A percentile compares a stretch with the other conserved stretches of the same genome.
These are phyloP conservation scores for Synergus laeviventris DNA, from an alignment of 2,888 invertebrate genomes.

Conservation along the genomic window DNA sequence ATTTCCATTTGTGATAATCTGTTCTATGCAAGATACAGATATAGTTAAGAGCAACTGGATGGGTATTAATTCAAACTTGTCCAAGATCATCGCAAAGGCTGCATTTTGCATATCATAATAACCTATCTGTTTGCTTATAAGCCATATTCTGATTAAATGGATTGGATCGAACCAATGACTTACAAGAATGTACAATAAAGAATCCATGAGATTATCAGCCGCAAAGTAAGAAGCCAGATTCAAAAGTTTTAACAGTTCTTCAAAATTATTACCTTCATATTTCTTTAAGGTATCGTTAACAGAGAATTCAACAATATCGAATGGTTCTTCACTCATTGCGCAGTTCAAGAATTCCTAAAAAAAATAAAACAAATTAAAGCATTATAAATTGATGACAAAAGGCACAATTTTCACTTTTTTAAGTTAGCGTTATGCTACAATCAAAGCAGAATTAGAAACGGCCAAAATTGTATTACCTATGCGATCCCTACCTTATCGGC, in stretches of 20 bases:
- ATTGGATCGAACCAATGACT: constrained; percentile 41
- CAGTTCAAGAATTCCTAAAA: not conserved
- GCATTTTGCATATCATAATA: constrained; percentile 38
- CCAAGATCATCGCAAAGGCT: constrained; percentile 46
- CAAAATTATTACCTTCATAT: constrained; percentile 9
- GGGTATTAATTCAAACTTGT: constrained; percentile 44
- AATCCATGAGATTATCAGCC: constrained; percentile 45
- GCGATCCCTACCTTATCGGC: too few relatives aligned
- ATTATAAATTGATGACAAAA: not conserved
- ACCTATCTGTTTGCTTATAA: constrained; percentile 7
- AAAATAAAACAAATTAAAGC: not conserved
- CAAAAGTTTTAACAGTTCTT: constrained; percentile 46
- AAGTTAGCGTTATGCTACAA: not conserved
- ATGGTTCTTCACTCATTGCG: not conserved
- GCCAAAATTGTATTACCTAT: too few relatives aligned
- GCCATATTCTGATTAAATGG: constrained; percentile 45
- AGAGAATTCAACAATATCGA: constrained; percentile 38
- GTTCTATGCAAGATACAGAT: constrained; percentile 42
- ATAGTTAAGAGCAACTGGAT: constrained; percentile 32
- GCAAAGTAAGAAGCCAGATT: constrained; percentile 48
- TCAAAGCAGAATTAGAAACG: not conserved
- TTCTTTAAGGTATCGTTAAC: constrained; percentile 34
- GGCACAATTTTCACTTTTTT: not conserved
- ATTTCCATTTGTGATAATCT: constrained; percentile 46
- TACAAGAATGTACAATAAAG: constrained; percentile 46